Conservation (phyloP, 2,888 invertebrate genomes). For the Drosophila cognata region DNA sequence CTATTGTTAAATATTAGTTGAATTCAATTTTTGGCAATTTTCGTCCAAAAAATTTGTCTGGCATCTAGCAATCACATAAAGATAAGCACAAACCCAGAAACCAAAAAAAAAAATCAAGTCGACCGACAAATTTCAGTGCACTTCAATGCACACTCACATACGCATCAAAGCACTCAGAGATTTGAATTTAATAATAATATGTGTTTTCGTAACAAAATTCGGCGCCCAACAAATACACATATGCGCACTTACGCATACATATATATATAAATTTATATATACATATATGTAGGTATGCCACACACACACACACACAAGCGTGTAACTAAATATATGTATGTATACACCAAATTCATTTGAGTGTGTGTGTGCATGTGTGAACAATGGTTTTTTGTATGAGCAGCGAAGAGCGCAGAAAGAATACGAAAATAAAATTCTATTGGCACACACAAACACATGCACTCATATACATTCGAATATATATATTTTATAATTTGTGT, state of each 20-base stretch:
- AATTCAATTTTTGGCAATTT: not conserved
- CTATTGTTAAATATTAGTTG: not conserved
- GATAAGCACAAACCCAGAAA: not conserved
- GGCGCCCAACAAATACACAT: not conserved
- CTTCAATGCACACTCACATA: not conserved
- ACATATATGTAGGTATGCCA: not conserved
- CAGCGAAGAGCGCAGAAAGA: not conserved
- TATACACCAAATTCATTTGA: not conserved
- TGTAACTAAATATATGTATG: slow-evolving; percentile 10
- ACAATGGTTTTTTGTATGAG: slow-evolving; percentile 3
- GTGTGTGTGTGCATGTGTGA: not conserved
- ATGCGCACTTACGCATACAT: not conserved
- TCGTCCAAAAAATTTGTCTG: not conserved
- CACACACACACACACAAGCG: not conserved
- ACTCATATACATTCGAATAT: not conserved
- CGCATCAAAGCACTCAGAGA: not conserved
- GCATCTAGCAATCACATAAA: not conserved
- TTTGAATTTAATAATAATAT: not conserved
- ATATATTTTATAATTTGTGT: slow-evolving; percentile 24
- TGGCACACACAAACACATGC: slow-evolving; percentile 1
- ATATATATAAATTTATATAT: not conserved
- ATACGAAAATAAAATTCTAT: slow-evolving; percentile 49
- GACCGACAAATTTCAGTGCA: not conserved
- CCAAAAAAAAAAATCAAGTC: not conserved
- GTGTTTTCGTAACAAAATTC: slow-evolving; percentile 7